phyloP scores from a whole-genome alignment of 2,113 vertebrate genomes.

The Oophaga pumilio region DNA sequence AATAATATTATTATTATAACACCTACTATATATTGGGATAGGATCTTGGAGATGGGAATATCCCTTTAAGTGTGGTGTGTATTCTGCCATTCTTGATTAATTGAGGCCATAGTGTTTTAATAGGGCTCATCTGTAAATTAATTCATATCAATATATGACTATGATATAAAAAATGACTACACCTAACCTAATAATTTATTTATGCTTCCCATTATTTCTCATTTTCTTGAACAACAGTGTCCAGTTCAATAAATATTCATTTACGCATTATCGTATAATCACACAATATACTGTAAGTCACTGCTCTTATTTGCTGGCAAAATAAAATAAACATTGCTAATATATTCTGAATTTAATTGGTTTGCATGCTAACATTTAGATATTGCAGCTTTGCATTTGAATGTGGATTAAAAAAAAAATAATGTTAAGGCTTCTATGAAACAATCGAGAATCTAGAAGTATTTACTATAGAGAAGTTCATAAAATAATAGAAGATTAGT shows the following conservation, averaged over 20 bases:
- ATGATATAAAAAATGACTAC: not conserved
- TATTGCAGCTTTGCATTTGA: conserved; percentile 21
- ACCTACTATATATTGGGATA: no score
- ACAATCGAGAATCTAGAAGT: not conserved
- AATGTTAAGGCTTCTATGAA: not conserved
- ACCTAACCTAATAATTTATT: not conserved
- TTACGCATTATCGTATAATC: not conserved
- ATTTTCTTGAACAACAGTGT: not conserved
- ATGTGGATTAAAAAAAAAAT: conserved; percentile 12
- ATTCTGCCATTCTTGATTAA: no score
- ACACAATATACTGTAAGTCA: not conserved
- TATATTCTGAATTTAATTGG: conserved; percentile 32
- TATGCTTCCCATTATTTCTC: no score
- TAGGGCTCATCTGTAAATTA: not conserved
- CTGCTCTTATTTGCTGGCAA: not conserved
- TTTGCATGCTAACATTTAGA: not conserved
- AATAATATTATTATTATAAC: no score
- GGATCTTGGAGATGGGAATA: no score
- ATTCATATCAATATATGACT: not conserved
- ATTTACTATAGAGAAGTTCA: not conserved
- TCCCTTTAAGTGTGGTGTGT: no score
- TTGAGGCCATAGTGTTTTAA: no score
- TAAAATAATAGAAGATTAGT: not conserved
- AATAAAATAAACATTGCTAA: conserved; percentile 7
- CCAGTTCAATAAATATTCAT: conserved; percentile 31